Evolutionary conservation across 2,797 vertebrate species (phyloP), one percentile per base, ranked within the genome.

Genomic region (Chelon labrosus): DNA sequence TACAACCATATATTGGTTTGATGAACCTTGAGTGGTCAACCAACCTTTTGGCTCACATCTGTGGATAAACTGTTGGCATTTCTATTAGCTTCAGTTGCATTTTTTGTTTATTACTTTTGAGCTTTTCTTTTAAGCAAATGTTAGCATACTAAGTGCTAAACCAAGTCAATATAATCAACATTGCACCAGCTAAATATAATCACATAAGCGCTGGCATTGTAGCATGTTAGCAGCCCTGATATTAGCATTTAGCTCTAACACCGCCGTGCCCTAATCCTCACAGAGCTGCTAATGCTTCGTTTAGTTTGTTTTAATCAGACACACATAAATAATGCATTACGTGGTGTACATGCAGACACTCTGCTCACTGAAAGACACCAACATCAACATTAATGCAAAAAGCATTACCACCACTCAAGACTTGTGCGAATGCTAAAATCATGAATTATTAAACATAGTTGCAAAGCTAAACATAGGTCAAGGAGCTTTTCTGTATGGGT

Each of bases 311-410:
- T 64, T 37, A 44, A 38, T 61, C 39, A 65, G 31, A 31, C 31
- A 2, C 25, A 27, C 25, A 27, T 27, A 35, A 35, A 35, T 35
- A 35, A 35, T 35, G 31, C 35, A 54, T 19, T 37, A 42, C 39
- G 20, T 9, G 11, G 17, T 65, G 58, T 56, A 74, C 10, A 14
- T 65, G 58, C 59, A 74, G 66, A 75, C 62, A 65, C 54, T 77
- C 44, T 60, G 37, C 44, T 27, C 5, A 16, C 16, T 52, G 52
- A 85, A 86, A 73, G 75, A 63, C 64, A 53, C 71, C 78, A 73
- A 80, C 51, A 69, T 79, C 78, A 84, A 85, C 62, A 85, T 77
- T 86, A 86, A 83, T 89, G 73, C 84, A 89, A 69, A 84, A 82
- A 70, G 53, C 67, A 74, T 83, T 81, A 75, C 77, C 69, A 67